These are phyloP conservation scores for Acanthurus lineatus DNA, from an alignment of 2,797 vertebrate species.

Conservation along the genomic window DNA sequence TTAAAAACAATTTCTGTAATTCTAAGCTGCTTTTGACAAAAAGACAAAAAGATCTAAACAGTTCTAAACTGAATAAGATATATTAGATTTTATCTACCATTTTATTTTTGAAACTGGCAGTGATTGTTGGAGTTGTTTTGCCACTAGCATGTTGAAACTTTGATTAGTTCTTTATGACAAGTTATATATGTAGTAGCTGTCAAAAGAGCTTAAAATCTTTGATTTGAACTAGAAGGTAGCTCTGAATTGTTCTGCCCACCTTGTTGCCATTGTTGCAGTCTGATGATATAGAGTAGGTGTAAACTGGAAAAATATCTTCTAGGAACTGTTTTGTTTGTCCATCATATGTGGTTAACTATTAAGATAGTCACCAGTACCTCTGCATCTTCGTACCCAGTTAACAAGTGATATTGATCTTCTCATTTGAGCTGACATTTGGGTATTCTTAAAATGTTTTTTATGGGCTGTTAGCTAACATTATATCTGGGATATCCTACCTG, in stretches of 20 bases:
- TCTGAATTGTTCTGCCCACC: no score
- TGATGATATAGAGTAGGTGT: no score
- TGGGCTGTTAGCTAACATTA: not conserved
- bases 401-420: constrained; percentile 5
- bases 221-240: not conserved
- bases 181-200: not conserved
- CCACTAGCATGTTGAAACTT: not conserved
- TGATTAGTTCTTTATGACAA: not conserved
- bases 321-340: not conserved
- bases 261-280: no score
- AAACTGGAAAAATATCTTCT: no score
- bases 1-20: not conserved
- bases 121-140: not conserved
- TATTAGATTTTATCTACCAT: constrained; percentile 2
- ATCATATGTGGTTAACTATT: not conserved
- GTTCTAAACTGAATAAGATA: not conserved
- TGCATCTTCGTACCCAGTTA: not conserved
- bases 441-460: not conserved
- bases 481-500: constrained; percentile 17
- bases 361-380: not conserved
- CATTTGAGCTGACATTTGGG: not conserved
- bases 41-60: not conserved
- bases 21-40: constrained; percentile 4
- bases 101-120: constrained; percentile 2
- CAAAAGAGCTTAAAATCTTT: not conserved